Evolutionary conservation across 2,113 vertebrate species (phyloP).

Genomic region (Tragelaphus strepsiceros): DNA sequence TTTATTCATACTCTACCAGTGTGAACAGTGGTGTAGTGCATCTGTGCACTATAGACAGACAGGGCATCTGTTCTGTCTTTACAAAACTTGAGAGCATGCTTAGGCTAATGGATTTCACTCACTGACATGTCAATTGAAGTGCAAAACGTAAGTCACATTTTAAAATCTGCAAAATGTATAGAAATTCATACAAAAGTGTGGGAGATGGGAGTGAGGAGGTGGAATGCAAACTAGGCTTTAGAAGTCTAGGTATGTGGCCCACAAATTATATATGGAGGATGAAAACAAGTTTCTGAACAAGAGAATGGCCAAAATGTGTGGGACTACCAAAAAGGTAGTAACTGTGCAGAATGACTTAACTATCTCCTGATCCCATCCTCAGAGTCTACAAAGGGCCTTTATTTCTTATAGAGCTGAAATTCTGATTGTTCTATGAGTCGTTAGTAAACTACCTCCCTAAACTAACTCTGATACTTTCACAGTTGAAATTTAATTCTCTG

Average conservation of each 20-base stretch:
- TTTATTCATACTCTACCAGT: neutral
- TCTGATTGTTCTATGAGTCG: neutral
- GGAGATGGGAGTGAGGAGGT: neutral
- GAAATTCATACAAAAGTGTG: neutral
- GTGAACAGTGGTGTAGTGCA: neutral
- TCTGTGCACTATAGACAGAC: neutral
- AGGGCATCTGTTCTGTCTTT: neutral
- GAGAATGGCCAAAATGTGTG: neutral
- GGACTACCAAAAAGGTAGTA: neutral
- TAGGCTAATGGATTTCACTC: neutral
- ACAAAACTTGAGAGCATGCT: neutral
- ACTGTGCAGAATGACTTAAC: neutral
- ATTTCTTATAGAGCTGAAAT: neutral
- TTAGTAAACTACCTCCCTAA: neutral
- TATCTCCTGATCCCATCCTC: neutral
- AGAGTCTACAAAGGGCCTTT: neutral
- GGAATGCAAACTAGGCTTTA: neutral
- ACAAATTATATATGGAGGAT: neutral
- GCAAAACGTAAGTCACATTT: neutral
- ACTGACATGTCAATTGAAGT: neutral
- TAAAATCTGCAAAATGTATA: neutral
- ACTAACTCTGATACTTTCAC: neutral
- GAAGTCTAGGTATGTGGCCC: neutral
- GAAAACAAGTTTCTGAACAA: neutral
- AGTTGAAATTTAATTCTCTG: neutral